Evolutionary conservation across 2,113 vertebrate species (phyloP).

Genomic region (Oostethus manadensis): DNA sequence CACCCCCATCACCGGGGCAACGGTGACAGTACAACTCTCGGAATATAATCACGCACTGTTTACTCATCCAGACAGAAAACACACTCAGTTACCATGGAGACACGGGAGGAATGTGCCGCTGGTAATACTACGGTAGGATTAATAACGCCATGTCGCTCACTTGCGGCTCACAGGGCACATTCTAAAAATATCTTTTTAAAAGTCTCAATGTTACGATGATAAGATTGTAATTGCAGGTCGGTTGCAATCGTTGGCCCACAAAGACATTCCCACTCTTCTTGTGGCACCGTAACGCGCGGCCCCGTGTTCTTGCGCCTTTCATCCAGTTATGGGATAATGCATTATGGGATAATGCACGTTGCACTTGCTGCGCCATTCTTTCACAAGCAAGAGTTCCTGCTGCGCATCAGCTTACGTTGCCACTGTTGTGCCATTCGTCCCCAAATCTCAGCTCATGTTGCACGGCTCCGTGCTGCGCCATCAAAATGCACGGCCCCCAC

Average conservation of each 20-base stretch:
- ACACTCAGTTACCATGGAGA: conserved; percentile 11
- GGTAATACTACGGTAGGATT: background rate
- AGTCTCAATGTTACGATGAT: background rate
- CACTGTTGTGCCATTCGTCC: background rate
- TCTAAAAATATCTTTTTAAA: background rate
- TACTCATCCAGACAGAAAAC: conserved; percentile 12
- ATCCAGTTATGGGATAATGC: too few relatives aligned
- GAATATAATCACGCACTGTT: conserved; percentile 5
- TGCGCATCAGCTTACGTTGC: background rate
- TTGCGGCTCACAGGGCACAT: background rate
- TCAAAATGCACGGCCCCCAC: background rate
- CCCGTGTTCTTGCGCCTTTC: too few relatives aligned
- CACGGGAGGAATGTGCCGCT: conserved; percentile 1
- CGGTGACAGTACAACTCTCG: conserved; percentile 5
- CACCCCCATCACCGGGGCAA: conserved; percentile 3
- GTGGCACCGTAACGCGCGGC: too few relatives aligned
- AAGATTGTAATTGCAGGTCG: too few relatives aligned
- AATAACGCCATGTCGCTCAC: background rate
- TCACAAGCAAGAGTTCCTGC: too few relatives aligned
- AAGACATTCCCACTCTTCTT: too few relatives aligned
- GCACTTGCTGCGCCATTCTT: too few relatives aligned
- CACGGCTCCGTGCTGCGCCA: too few relatives aligned
- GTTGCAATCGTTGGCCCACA: too few relatives aligned
- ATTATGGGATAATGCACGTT: too few relatives aligned
- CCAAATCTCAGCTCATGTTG: background rate